Evolutionary conservation across 2,888 invertebrate genomes (phyloP), one percentile per base, ranked within the genome.

Genomic region (Epinotia ramella): DNA sequence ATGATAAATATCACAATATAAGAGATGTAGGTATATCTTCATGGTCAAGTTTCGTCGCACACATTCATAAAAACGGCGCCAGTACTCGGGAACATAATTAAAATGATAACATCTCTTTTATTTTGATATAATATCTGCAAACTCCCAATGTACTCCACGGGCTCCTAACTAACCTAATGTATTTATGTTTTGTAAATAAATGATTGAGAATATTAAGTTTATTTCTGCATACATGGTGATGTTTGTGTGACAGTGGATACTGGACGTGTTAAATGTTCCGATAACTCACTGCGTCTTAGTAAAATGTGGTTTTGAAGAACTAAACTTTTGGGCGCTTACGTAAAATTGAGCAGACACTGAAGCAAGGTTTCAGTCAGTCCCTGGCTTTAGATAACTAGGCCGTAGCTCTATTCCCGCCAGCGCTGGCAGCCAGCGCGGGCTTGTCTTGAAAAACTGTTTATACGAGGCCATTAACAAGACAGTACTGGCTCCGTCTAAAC

Each of bases 131-230:
- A 13, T 53, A 53, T 53, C 16, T n/a, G 1, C 53, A n/a, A 13
- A n/a, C n/a, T 6, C n/a, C 1, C n/a, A 49, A 49, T 6, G 49
- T 12, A 9, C 49, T 49, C n/a, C 53, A 4, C n/a, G 16, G 5
- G 16, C 53, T 53, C n/a, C 16, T 53, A n/a, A 2, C 53, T 53
- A n/a, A n/a, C n/a, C n/a, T n/a, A n/a, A n/a, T 1, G 16, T 53
- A 53, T 53, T 53, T 53, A 53, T 53, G 53, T 53, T 53, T 53
- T 13, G 53, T 53, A 53, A 53, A 53, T 53, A 53, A 53, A 53
- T 53, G 4, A 53, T 53, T 16, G 49, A 49, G 16, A 53, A 53
- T 53, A 53, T 53, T n/a, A 53, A 6, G 53, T 5, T 53, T 53
- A 4, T 16, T n/a, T 53, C n/a, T 53, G 5, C n/a, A 2, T 49